Evolutionary conservation across 2,113 vertebrate genomes (phyloP), one percentile per base, ranked within the genome.

Genomic region (Caranx ignobilis): DNA sequence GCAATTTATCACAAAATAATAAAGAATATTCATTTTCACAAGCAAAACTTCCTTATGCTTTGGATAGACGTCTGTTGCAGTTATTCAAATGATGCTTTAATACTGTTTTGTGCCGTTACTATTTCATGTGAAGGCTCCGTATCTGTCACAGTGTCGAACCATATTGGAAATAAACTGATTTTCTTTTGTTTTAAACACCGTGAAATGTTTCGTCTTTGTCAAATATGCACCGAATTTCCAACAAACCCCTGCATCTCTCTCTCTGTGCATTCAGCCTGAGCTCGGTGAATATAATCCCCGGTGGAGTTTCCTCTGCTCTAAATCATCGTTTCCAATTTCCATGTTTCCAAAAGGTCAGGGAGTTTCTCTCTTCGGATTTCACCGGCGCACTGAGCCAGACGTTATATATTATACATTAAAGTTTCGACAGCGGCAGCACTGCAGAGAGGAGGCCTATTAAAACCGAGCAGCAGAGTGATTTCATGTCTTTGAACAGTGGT

Each of bases 321-420:
- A 79, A 85, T 90, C 72, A 54, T 78, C 31, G 37, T 35, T 50
- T 77, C 18, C 11, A 34, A 60, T 82, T 72, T 74, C 75, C 48
- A 52, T 37, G 70, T 77, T 60, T 87, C 79, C 84, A 78, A 82
- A 88, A 85, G 88, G 88, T 84, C 86, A 75, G 63, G 39, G 79
- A 73, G 60, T 82, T 64, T 78, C 67, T 75, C 81, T 64, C 71
- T 71, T 63, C 57, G 66, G 54, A 71, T 82, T 54, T 64, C 4
- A 19, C 19, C 1, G n/a, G 77, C 15, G 60, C 66, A 74, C 52
- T 0, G 61, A 82, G 60, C 74, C 69, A 77, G 74, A 47, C 71
- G 11, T 79, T 79, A 81, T 80, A 82, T 69, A 87, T 87, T 84
- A 85, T 73, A 85, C 62, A 82, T 87, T 57, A 35, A 71, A 66